Percentiles rank a stretch among this genome's conserved stretches.
phyloP scores from a whole-genome alignment of 2,797 vertebrate genomes.

The Acropternis orthonyx region DNA sequence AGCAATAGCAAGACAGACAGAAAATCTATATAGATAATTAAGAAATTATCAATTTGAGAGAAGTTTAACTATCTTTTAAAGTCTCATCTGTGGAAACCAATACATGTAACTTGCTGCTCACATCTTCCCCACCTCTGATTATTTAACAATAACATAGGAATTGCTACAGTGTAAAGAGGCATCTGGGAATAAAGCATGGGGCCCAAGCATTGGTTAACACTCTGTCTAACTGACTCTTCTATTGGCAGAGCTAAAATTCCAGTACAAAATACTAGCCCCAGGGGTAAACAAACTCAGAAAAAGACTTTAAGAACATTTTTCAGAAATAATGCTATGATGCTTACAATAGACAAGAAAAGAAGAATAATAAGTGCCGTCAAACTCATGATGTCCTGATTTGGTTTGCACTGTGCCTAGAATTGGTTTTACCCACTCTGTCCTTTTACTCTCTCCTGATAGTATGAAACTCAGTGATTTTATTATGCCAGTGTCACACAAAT shows the following conservation, averaged over 20 bases:
- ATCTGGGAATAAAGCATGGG: slow-evolving; percentile 18
- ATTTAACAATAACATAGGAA: slow-evolving; percentile 25
- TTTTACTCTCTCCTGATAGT: neutral
- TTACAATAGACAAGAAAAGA: neutral
- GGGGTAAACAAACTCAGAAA: slow-evolving; percentile 56
- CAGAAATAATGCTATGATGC: neutral
- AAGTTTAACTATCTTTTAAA: slow-evolving; percentile 27
- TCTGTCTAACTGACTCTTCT: slow-evolving; percentile 22
- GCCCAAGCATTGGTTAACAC: neutral
- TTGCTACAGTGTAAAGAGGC: neutral
- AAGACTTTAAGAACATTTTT: slow-evolving; percentile 28
- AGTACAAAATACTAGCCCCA: slow-evolving; percentile 43
- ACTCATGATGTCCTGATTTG: slow-evolving; percentile 26
- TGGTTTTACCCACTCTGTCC: slow-evolving; percentile 7
- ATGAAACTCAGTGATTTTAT: slow-evolving; percentile 22
- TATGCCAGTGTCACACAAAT: neutral
- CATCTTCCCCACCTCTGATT: neutral
- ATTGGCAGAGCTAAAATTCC: slow-evolving; percentile 41
- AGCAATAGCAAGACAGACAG: slow-evolving; percentile 52
- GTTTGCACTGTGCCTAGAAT: slow-evolving; percentile 8
- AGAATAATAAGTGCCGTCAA: neutral
- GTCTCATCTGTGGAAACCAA: slow-evolving; percentile 2
- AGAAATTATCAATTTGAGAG: slow-evolving; percentile 62
- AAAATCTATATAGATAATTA: slow-evolving; percentile 71
- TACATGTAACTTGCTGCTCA: neutral